Percentiles rank a stretch among this genome's conserved stretches.
Evolutionary conservation across 53 echinoderm and acorn worm species (phyloP).

Genomic region (Henricia sp.): DNA sequence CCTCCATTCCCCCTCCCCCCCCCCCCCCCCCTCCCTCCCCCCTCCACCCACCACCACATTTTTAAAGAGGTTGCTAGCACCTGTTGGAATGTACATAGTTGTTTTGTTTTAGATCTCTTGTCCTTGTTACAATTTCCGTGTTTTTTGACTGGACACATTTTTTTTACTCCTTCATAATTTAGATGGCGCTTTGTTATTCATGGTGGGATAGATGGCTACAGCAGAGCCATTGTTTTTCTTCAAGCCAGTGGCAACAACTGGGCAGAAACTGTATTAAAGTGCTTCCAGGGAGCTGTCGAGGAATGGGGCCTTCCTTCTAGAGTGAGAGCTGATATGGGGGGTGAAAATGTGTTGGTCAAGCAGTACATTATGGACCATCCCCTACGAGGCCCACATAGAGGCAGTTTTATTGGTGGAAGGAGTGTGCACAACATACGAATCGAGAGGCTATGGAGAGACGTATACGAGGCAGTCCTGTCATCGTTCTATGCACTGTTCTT

Average conservation of each 20-base stretch:
- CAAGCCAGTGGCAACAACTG: constrained; percentile 39
- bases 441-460: constrained; percentile 59
- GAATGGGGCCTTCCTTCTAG: constrained; percentile 12
- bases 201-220: constrained; percentile 45
- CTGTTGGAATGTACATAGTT: too few species aligned
- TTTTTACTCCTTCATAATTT: neutral
- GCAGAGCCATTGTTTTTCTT: constrained; percentile 23
- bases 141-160: too few species aligned
- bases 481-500: constrained; percentile 29
- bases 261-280: constrained; percentile 17
- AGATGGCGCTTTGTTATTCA: constrained; percentile 34
- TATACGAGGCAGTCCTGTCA: constrained; percentile 25
- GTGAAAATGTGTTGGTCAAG: constrained; percentile 10
- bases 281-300: neutral
- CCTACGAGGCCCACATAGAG: constrained; percentile 27
- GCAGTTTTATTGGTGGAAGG: constrained; percentile 43
- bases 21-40: too few species aligned
- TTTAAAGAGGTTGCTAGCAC: too few species aligned
- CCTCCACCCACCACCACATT: too few species aligned
- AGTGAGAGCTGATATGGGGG: constrained; percentile 9
- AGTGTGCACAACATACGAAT: constrained; percentile 63
- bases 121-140: too few species aligned
- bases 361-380: constrained; percentile 4
- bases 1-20: too few species aligned
- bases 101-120: too few species aligned